These are phyloP conservation scores for Plotosus lineatus DNA, from an alignment of 2,113 vertebrate species.

Conservation along the genomic window DNA sequence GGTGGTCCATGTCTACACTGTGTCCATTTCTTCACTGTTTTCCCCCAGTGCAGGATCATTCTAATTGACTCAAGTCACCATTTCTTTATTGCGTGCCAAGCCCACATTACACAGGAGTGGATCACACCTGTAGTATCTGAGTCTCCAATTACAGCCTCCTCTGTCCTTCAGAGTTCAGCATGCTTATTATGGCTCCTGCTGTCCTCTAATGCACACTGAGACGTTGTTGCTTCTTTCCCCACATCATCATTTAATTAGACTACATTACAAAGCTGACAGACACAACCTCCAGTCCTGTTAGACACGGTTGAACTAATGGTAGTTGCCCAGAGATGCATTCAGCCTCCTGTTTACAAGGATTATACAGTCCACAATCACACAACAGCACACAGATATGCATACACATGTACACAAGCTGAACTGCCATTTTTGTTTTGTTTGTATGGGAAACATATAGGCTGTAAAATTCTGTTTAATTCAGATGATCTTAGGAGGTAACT, in stretches of 20 bases:
- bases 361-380: background rate
- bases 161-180: conserved; percentile 31
- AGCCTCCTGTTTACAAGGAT: conserved; percentile 15
- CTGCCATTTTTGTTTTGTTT: no score
- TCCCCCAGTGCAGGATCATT: background rate
- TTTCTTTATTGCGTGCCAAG: background rate
- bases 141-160: conserved; percentile 39
- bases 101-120: conserved; percentile 41
- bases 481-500: background rate
- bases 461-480: background rate
- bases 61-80: conserved; percentile 43
- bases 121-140: conserved; percentile 42
- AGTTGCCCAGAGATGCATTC: conserved; percentile 22
- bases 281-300: conserved; percentile 24
- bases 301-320: conserved; percentile 33
- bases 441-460: background rate
- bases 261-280: conserved; percentile 41
- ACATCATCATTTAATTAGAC: conserved; percentile 50
- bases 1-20: conserved; percentile 5
- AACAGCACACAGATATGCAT: background rate
- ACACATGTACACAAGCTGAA: background rate
- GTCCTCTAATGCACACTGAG: conserved; percentile 34
- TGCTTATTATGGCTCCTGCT: conserved; percentile 20
- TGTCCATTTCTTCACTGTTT: background rate
- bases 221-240: conserved; percentile 18